Evolutionary conservation across 2,888 invertebrate species (phyloP).

Genomic region (Dysmachus trigonus): DNA sequence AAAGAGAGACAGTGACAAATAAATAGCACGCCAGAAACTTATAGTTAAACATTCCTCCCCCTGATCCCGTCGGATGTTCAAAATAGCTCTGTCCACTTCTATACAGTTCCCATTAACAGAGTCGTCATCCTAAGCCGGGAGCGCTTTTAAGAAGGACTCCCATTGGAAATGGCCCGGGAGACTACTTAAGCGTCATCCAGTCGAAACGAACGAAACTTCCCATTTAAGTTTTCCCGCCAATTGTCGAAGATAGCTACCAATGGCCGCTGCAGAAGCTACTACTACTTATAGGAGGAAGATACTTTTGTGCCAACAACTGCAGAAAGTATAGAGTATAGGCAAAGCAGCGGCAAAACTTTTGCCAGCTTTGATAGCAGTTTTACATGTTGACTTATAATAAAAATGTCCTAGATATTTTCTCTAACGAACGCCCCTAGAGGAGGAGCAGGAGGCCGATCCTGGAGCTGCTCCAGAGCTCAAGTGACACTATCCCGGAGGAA

Average conservation of each 20-base stretch:
- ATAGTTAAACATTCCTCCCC: background rate
- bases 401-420: background rate
- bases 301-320: background rate
- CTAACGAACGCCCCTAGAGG: background rate
- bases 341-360: background rate
- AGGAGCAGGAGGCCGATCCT: background rate
- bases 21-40: background rate
- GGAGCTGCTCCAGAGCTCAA: background rate
- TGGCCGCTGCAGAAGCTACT: background rate
- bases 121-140: background rate
- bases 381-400: constrained; percentile 14
- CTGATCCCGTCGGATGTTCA: background rate
- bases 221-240: background rate
- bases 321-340: background rate
- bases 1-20: background rate
- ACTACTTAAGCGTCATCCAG: background rate
- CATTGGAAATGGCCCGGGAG: background rate
- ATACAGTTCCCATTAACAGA: background rate
- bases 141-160: background rate
- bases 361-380: constrained; percentile 3
- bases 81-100: background rate
- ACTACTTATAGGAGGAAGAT: background rate
- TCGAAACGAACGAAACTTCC: background rate
- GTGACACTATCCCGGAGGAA: background rate
- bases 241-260: background rate